phyloP scores from a whole-genome alignment of 1,140 invertebrate species.

The Drosophila elegans region DNA sequence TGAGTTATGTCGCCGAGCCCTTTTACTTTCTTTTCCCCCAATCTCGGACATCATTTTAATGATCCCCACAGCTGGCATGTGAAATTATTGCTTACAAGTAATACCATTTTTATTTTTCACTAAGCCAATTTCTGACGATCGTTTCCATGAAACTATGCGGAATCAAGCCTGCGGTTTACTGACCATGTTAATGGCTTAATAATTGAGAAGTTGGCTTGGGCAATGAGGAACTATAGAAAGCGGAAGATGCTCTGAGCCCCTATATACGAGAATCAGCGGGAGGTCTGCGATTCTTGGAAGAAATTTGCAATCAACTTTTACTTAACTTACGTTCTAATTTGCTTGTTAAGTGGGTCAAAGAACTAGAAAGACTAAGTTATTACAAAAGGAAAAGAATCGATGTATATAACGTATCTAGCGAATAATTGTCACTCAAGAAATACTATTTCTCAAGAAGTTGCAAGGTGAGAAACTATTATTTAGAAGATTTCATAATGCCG shows the following conservation, averaged over 20 bases:
- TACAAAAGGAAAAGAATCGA: no score
- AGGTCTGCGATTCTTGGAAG: conserved; percentile 34
- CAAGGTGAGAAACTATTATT: background rate
- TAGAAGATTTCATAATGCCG: conserved; percentile 28
- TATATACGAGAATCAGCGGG: conserved; percentile 8
- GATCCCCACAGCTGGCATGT: conserved; percentile 32
- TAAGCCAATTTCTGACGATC: conserved; percentile 41
- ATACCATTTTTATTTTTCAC: conserved; percentile 33
- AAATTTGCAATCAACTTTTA: conserved; percentile 24
- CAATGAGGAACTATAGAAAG: conserved; percentile 36
- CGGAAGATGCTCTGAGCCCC: conserved; percentile 31
- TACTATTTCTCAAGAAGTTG: background rate
- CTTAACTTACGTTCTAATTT: conserved; percentile 13
- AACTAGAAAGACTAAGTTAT: background rate
- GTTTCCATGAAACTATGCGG: conserved; percentile 36
- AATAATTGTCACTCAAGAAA: no score
- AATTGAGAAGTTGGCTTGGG: conserved; percentile 50
- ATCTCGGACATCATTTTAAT: conserved; percentile 36
- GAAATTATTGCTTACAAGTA: conserved; percentile 38
- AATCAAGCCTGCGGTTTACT: conserved; percentile 27
- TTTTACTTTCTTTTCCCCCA: conserved; percentile 75
- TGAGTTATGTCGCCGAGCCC: conserved; percentile 72
- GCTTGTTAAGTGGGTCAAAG: conserved; percentile 7
- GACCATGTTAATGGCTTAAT: conserved; percentile 67
- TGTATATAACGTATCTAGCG: no score